phyloP scores from a whole-genome alignment of 2,797 vertebrate genomes.

The Enteromius argenteus region DNA sequence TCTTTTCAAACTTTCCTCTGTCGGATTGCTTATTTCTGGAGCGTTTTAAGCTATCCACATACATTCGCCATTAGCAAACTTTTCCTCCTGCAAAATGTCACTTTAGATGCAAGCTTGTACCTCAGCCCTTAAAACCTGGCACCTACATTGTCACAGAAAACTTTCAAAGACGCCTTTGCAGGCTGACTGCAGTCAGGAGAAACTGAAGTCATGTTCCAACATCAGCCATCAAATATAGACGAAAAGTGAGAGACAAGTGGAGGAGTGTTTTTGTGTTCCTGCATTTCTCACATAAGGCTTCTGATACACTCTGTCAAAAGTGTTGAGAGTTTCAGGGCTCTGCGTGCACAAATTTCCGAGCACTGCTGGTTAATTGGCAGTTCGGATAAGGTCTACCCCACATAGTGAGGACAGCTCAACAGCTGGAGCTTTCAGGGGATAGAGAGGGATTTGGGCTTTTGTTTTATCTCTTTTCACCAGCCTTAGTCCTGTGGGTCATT shows the following conservation, averaged over 20 bases:
- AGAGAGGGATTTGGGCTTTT: conserved; percentile 46
- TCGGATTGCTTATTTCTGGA: not conserved
- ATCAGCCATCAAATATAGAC: conserved; percentile 41
- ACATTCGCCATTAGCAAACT: conserved; percentile 12
- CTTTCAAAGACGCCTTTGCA: conserved; percentile 16
- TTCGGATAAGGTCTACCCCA: conserved; percentile 64
- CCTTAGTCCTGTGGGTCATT: conserved; percentile 33
- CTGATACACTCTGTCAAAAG: conserved; percentile 63
- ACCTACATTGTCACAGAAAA: conserved; percentile 26
- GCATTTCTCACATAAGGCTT: conserved; percentile 20
- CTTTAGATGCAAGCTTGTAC: conserved; percentile 37
- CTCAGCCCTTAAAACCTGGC: conserved; percentile 22
- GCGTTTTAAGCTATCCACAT: conserved; percentile 14
- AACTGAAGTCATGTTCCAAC: conserved; percentile 54
- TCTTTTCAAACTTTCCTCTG: not conserved
- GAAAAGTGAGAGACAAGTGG: conserved; percentile 42
- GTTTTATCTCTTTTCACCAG: conserved; percentile 56
- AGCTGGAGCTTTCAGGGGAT: conserved; percentile 63
- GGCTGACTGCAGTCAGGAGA: conserved; percentile 24
- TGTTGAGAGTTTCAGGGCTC: conserved; percentile 56
- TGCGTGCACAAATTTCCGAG: conserved; percentile 50
- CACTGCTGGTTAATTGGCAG: conserved; percentile 69
- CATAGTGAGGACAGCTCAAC: conserved; percentile 61
- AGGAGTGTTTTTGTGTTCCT: conserved; percentile 37
- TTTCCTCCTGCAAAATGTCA: conserved; percentile 20